Conservation (phyloP, 2,113 vertebrate genomes). For the Ciconia boyciana region DNA sequence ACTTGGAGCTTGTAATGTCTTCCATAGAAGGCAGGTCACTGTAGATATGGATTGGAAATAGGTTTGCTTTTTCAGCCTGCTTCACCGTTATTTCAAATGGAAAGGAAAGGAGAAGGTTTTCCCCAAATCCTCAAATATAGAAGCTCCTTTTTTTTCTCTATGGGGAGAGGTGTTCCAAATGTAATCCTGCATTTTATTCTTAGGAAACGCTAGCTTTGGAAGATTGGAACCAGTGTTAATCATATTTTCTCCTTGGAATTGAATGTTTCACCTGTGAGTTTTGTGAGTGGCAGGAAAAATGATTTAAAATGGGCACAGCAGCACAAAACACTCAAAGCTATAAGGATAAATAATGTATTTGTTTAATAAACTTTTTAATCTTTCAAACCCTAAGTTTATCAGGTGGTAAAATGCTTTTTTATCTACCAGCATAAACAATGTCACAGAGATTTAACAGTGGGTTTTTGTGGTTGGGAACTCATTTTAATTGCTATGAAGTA, state of each 20-base stretch:
- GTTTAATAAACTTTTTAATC: background rate
- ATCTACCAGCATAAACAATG: background rate
- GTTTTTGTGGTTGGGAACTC: slow-evolving; percentile 31
- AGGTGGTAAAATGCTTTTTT: background rate
- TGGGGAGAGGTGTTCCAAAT: background rate
- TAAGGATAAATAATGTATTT: background rate
- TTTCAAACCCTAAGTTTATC: background rate
- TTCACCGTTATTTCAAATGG: background rate
- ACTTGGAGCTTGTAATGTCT: background rate
- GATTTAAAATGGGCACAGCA: background rate
- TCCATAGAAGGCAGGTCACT: background rate
- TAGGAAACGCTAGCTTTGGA: background rate
- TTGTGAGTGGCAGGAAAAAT: background rate
- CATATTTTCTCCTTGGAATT: background rate
- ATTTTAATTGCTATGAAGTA: slow-evolving; percentile 47
- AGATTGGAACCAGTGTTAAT: background rate
- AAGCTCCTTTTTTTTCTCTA: background rate
- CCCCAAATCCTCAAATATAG: background rate
- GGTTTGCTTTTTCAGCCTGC: background rate
- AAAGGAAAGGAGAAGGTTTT: background rate
- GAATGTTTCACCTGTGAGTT: background rate
- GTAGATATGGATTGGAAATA: background rate
- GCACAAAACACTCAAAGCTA: background rate
- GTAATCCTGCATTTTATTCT: background rate
- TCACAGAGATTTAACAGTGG: background rate